Conservation (phyloP, 2,113 vertebrate genomes). For the Phalacrocorax pelagicus region DNA sequence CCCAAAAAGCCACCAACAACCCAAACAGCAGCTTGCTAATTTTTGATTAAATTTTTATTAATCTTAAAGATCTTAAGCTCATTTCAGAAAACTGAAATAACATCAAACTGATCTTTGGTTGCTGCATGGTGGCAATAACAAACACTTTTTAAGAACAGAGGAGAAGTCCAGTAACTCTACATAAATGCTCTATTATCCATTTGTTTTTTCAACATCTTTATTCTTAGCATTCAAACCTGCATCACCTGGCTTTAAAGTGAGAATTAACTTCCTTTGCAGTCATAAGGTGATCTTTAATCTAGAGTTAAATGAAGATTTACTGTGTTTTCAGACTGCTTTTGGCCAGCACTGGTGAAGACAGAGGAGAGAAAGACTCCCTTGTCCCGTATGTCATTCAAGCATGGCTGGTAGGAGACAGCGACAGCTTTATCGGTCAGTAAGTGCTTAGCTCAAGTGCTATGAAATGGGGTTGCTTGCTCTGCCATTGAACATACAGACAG, state of each 20-base stretch:
- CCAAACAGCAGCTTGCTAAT: not conserved
- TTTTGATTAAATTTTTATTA: not conserved
- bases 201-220: not conserved
- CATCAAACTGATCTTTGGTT: not conserved
- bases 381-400: slow-evolving; percentile 1
- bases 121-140: not conserved
- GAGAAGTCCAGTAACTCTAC: not conserved
- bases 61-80: not conserved
- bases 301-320: slow-evolving; percentile 50
- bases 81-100: not conserved
- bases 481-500: not conserved
- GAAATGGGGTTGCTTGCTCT: not conserved
- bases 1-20: not conserved
- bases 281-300: not conserved
- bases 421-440: slow-evolving; percentile 1
- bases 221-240: not conserved
- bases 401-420: not conserved
- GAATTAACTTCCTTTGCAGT: not conserved
- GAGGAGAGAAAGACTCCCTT: not conserved
- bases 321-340: slow-evolving; percentile 25
- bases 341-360: not conserved
- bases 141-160: not conserved
- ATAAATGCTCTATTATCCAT: not conserved
- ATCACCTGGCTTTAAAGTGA: not conserved
- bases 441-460: not conserved